These are phyloP conservation scores for Leucoma salicis DNA, from an alignment of 2,888 invertebrate species.

Conservation along the genomic window DNA sequence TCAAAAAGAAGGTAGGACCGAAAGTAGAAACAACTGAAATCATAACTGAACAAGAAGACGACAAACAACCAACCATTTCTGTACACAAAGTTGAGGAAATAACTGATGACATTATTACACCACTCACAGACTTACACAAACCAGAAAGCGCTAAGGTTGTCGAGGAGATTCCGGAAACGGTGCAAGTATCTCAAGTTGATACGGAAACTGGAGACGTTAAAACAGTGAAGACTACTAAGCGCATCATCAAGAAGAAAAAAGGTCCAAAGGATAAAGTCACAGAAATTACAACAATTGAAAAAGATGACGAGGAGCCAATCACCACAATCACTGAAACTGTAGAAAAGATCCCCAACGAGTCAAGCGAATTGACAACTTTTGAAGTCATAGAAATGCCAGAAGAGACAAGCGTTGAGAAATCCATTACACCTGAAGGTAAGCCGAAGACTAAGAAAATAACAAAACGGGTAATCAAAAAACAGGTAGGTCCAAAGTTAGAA, in stretches of 20 bases:
- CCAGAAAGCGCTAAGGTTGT: conserved; percentile 17
- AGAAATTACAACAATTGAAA: neutral
- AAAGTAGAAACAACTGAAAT: conserved; percentile 36
- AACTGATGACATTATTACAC: conserved; percentile 1
- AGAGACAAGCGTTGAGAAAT: neutral
- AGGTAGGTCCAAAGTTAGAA: neutral
- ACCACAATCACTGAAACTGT: neutral
- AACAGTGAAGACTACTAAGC: neutral
- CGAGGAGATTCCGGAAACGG: conserved; percentile 31
- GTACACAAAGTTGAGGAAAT: neutral
- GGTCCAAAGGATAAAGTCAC: neutral
- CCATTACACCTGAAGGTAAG: neutral
- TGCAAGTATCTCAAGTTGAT: conserved; percentile 34
- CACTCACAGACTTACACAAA: conserved; percentile 3
- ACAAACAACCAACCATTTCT: conserved; percentile 25
- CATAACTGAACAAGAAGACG: conserved; percentile 44
- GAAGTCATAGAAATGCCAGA: neutral
- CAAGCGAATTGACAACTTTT: neutral
- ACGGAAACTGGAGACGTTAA: neutral
- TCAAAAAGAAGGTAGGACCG: conserved; percentile 33
- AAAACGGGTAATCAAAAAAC: neutral
- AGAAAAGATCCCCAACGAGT: neutral
- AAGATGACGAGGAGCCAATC: neutral
- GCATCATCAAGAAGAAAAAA: neutral
- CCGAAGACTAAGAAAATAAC: neutral